Evolutionary conservation across 2,888 invertebrate genomes (phyloP), one percentile per base, ranked within the genome.

Genomic region (Adineta ricciae): DNA sequence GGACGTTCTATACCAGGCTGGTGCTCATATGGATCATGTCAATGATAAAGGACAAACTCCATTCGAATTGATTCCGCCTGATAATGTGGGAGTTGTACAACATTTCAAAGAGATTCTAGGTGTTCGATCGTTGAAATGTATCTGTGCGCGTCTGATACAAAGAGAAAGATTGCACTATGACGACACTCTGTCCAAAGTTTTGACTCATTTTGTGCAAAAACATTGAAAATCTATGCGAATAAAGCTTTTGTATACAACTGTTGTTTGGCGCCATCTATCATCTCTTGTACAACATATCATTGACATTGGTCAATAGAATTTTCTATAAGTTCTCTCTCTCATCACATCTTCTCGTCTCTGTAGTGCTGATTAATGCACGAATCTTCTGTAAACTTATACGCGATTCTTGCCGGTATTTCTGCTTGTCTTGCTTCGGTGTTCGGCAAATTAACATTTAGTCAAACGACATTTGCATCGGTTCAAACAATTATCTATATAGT

Each of bases 381-480:
- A 32, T 32, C 64, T 32, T 64, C 64, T 32, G 32, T 64, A 19
- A 64, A 64, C 7, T 64, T 64, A 19, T 85, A 85, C 49, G 83
- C 85, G 32, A 83, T 83, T 72, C 11, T 83, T n/a, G 24, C 85
- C 8, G 85, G 85, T 32, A 14, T 85, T 54, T 38, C 83, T 72
- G 85, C 85, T 16, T 85, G 85, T 72, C 73, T 72, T 41, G 85
- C 83, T 11, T 83, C 85, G 11, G n/a, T 85, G 19, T 85, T 83
- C 32, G 52, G 83, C n/a, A 85, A 85, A 85, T 78, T 85, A 83
- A 83, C 85, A 64, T 83, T 85, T 49, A 83, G 83, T 78, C 83
- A 78, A 19, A 36, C 83, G 14, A 54, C 32, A 49, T 78, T 83
- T 52, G 0, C 24, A 27, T 46, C 49, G n/a, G 54, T 64, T 8